Conservation (phyloP, 30 jellyfish, hydroid and myxozoan genomes). For the Cassiopea andromeda region DNA sequence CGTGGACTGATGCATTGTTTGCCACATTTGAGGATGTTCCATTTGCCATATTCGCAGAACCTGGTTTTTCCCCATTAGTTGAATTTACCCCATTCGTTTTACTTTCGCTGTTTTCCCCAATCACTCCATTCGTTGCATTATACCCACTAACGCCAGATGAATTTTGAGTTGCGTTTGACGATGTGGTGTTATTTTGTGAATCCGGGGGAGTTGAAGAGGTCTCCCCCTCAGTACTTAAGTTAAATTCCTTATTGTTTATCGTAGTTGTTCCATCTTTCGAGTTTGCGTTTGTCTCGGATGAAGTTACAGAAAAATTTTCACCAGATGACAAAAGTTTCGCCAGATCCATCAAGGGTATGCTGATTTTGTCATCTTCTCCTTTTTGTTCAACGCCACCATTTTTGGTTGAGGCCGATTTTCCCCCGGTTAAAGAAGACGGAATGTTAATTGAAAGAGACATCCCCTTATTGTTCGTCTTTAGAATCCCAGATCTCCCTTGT, state of each 20-base stretch:
- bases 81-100: slow-evolving; percentile 20
- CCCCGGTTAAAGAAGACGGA: slow-evolving; percentile 80
- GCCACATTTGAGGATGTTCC: not conserved
- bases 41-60: slow-evolving; percentile 11
- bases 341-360: slow-evolving; percentile 75
- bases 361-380: slow-evolving; percentile 47
- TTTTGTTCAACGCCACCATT: slow-evolving; percentile 38
- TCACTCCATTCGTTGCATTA: slow-evolving; percentile 17
- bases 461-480: slow-evolving; percentile 86
- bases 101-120: slow-evolving; percentile 20
- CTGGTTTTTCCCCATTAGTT: not conserved
- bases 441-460: slow-evolving; percentile 87
- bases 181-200: slow-evolving; percentile 7
- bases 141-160: slow-evolving; percentile 20
- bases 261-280: slow-evolving; percentile 80
- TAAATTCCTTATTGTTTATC: slow-evolving; percentile 73
- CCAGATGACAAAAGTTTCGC: slow-evolving; percentile 90
- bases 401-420: slow-evolving; percentile 46
- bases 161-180: slow-evolving; percentile 67
- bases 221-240: slow-evolving; percentile 69
- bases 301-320: slow-evolving; percentile 73
- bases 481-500: slow-evolving; percentile 94
- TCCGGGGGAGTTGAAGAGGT: not conserved
- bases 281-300: slow-evolving; percentile 87
- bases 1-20: not conserved